Percentiles rank a stretch among this genome's conserved stretches.
Conservation (phyloP, 1,140 invertebrate species). For the Lepidotrigona ventralis region DNA sequence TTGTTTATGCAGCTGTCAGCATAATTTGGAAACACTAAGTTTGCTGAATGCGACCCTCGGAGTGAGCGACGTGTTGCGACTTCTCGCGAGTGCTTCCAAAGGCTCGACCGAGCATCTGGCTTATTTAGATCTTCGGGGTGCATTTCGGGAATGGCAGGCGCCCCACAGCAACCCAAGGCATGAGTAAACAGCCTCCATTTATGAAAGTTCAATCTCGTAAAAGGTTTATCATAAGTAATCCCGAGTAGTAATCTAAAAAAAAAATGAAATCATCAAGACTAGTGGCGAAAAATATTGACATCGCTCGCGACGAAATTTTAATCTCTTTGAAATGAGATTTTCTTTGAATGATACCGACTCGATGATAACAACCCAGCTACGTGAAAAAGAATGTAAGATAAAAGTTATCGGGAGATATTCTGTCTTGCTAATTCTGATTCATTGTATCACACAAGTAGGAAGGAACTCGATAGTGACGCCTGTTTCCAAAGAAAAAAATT, state of each 20-base stretch:
- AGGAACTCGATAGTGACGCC: no score
- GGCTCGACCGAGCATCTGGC: conserved; percentile 64
- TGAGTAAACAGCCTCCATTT: neutral
- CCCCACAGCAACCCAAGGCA: conserved; percentile 75
- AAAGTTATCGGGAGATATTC: neutral
- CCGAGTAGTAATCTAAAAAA: no score
- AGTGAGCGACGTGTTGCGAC: conserved; percentile 72
- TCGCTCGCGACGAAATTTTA: neutral
- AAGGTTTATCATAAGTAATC: no score
- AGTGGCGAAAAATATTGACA: no score
- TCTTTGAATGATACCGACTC: neutral
- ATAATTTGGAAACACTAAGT: conserved; percentile 70
- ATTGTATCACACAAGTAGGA: neutral
- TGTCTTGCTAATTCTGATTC: neutral
- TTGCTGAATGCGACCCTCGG: conserved; percentile 76
- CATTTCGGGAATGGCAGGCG: conserved; percentile 76
- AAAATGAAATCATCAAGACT: no score
- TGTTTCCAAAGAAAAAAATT: no score
- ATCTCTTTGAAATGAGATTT: neutral
- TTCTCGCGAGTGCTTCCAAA: conserved; percentile 69
- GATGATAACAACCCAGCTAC: neutral
- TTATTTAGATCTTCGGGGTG: conserved; percentile 74
- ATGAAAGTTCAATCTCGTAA: no score
- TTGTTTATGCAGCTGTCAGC: conserved; percentile 67
- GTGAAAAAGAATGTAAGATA: neutral